A percentile compares a stretch with the other conserved stretches of the same genome.
phyloP scores from a whole-genome alignment of 2,113 vertebrate species.

The Corythoichthys intestinalis region DNA sequence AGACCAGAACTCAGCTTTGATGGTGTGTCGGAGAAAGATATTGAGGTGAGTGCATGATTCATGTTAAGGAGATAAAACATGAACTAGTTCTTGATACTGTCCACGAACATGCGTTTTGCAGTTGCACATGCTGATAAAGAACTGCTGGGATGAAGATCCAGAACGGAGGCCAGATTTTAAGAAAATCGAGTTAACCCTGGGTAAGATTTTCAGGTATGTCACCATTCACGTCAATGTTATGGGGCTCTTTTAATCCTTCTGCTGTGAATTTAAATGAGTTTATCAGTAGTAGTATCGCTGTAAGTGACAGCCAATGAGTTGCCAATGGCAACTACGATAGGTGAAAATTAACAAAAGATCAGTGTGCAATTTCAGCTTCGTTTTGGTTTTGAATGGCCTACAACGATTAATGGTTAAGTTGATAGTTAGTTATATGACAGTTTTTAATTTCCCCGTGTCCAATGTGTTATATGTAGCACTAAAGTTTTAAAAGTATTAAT shows the following conservation, averaged over 20 bases:
- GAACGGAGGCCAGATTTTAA: slow-evolving; percentile 95
- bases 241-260: not conserved
- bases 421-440: no score
- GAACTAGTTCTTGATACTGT: not conserved
- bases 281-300: no score
- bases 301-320: no score
- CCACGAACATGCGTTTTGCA: slow-evolving; percentile 18
- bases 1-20: slow-evolving; percentile 88
- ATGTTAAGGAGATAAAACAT: not conserved
- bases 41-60: not conserved
- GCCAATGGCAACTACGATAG: no score
- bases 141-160: slow-evolving; percentile 97
- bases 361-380: no score
- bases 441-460: no score
- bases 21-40: slow-evolving; percentile 75
- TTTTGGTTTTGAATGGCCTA: no score
- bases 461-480: no score
- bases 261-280: no score
- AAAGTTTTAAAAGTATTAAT: no score
- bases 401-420: no score
- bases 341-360: no score
- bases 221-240: not conserved
- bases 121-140: slow-evolving; percentile 86
- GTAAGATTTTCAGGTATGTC: slow-evolving; percentile 92
- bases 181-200: slow-evolving; percentile 84